These are phyloP conservation scores for Lacerta agilis DNA, from an alignment of 2,797 vertebrate species.

Conservation along the genomic window DNA sequence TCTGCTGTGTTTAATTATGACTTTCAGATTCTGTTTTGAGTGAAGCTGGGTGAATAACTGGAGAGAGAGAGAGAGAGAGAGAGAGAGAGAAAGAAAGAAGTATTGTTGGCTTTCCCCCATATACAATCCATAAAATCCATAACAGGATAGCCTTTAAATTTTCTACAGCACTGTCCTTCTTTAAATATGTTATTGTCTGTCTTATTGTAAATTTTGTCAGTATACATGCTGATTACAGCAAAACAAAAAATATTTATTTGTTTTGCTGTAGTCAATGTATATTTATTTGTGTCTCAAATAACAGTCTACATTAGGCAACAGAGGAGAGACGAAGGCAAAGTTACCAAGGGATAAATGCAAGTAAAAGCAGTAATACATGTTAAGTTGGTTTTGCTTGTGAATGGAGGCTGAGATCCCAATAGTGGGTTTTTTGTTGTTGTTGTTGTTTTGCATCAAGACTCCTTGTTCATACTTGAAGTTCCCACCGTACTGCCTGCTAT, in stretches of 20 bases:
- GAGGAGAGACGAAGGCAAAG: neutral
- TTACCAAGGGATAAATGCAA: neutral
- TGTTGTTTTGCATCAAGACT: neutral
- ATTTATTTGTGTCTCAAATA: neutral
- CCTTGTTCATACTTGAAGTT: neutral
- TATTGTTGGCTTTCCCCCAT: neutral
- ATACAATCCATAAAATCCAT: neutral
- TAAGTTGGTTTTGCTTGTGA: neutral
- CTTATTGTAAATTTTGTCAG: too few relatives aligned
- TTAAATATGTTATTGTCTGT: too few relatives aligned
- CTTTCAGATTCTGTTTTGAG: neutral
- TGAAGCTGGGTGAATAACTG: neutral
- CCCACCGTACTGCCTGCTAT: neutral
- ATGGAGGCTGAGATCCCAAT: too few relatives aligned
- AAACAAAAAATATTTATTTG: neutral
- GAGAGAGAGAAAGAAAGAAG: neutral
- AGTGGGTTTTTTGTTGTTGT: too few relatives aligned
- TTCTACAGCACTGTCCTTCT: neutral
- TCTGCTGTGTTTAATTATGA: neutral
- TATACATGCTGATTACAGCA: neutral
- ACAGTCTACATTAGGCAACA: neutral
- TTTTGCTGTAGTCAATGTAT: too few relatives aligned
- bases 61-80: too few relatives aligned
- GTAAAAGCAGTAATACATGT: too few relatives aligned
- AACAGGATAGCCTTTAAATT: neutral